These are phyloP conservation scores for Muntiacus reevesi DNA, from an alignment of 2,113 vertebrate genomes.

Conservation along the genomic window DNA sequence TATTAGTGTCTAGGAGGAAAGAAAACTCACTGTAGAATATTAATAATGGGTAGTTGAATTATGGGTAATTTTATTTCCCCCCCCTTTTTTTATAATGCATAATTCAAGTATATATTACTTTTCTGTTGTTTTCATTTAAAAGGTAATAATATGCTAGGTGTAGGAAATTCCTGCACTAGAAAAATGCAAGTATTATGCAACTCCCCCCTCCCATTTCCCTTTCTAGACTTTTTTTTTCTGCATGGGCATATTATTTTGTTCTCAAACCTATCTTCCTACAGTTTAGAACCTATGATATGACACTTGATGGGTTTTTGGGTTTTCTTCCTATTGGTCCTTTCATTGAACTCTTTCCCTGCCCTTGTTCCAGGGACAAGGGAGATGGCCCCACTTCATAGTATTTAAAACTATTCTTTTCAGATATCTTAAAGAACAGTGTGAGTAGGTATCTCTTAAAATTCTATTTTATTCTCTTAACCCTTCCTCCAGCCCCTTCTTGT, in stretches of 20 bases:
- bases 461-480: background rate
- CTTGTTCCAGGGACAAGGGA: background rate
- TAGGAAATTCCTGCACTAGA: background rate
- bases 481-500: background rate
- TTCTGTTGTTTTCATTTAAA: background rate
- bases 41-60: background rate
- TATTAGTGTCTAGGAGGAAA: background rate
- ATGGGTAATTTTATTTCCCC: background rate
- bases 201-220: background rate
- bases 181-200: background rate
- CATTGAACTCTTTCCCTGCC: background rate
- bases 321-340: background rate
- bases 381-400: background rate
- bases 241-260: background rate
- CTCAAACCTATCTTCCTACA: background rate
- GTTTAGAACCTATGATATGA: background rate
- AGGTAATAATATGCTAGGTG: background rate
- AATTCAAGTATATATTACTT: background rate
- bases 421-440: background rate
- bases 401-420: background rate
- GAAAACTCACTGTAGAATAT: background rate
- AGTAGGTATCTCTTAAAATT: background rate
- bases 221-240: background rate
- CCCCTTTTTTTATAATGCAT: background rate
- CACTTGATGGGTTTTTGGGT: background rate